Base-by-base conservation (phyloP, 2,113 vertebrate genomes). In the Choloepus hoffmanni region DNA sequence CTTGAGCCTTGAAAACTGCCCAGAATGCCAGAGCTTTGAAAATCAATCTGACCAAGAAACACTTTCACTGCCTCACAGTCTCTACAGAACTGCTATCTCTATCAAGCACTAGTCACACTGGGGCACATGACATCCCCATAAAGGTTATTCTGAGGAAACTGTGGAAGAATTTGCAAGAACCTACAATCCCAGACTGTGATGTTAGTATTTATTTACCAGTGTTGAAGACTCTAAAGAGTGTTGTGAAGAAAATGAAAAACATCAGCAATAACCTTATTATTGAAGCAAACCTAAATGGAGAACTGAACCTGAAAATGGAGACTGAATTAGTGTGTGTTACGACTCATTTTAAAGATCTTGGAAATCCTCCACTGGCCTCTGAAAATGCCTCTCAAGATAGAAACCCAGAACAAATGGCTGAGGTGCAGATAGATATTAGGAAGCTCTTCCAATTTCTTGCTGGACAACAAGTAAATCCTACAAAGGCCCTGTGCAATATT, bases 221-320 rank as follows among this genome's bases (percentile, higher is more conserved):
- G 40, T 97, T 99, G 98, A 99, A 99, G 98, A 99, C 98, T 2
- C 99, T 99, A 99, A 99, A 99, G 98, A 99, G 98, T 92, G 98
- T 99, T 3, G 99, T 99, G 95, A 99, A 99, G 95, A 99, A 99
- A 95, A 99, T 99, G 99, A 99, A 99, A 97, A 99, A 99, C 96
- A 98, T 99, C 96, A 99, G 99, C 96, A 99, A 98, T 97, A 98
- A 98, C 50, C 97, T 99, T 96, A 98, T 99, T 9, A 98, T 99
- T 67, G 99, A 99, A 98, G 99, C 99, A 87, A 99, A 99, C 97
- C 95, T 98, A 97, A 99, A 73, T 14, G 99, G 99, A 95, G 99
- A 99, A 96, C 99, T 99, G 99, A 99, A 99, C 98, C 98, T 99
- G 98, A 99, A 99, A 98, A 99, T 99, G 94, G 99, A 99, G 98